These are phyloP conservation scores for Dryoscopus gambensis DNA, from an alignment of 2,113 vertebrate species.

Conservation along the genomic window DNA sequence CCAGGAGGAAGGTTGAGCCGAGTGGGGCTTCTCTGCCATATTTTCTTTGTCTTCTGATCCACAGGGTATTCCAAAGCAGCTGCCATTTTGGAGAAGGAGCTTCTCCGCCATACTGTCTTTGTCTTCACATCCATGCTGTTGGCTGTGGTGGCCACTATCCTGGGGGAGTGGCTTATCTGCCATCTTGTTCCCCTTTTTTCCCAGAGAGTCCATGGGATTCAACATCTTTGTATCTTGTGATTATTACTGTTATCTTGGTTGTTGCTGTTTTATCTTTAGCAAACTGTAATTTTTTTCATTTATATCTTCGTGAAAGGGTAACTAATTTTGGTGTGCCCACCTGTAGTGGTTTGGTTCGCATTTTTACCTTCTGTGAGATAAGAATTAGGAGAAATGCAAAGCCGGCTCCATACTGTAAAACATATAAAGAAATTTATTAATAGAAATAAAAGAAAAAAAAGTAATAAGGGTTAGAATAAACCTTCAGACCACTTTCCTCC, in stretches of 20 bases:
- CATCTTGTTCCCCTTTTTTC: neutral
- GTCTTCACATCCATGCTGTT: fast-evolving
- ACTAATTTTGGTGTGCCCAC: neutral
- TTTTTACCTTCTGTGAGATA: too few species aligned
- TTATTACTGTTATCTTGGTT: neutral
- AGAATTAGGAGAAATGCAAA: too few species aligned
- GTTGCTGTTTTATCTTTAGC: neutral
- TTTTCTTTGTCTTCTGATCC: neutral
- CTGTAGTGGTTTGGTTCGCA: too few species aligned
- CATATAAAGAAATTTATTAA: too few species aligned
- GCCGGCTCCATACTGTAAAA: too few species aligned
- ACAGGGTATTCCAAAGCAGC: neutral
- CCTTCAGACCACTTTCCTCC: too few species aligned
- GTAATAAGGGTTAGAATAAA: too few species aligned
- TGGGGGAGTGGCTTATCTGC: neutral
- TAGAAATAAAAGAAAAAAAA: too few species aligned
- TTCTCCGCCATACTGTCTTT: too few species aligned
- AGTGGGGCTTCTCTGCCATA: fast-evolving
- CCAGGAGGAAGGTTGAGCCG: fast-evolving
- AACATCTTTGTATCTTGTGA: neutral
- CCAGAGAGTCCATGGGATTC: neutral
- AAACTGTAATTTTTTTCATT: neutral
- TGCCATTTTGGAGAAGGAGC: neutral
- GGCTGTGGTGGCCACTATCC: fast-evolving
- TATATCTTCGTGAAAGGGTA: neutral